Evolutionary conservation across 2,888 invertebrate genomes (phyloP), one percentile per base, ranked within the genome.

Genomic region (Eumacrocentrus americanus): DNA sequence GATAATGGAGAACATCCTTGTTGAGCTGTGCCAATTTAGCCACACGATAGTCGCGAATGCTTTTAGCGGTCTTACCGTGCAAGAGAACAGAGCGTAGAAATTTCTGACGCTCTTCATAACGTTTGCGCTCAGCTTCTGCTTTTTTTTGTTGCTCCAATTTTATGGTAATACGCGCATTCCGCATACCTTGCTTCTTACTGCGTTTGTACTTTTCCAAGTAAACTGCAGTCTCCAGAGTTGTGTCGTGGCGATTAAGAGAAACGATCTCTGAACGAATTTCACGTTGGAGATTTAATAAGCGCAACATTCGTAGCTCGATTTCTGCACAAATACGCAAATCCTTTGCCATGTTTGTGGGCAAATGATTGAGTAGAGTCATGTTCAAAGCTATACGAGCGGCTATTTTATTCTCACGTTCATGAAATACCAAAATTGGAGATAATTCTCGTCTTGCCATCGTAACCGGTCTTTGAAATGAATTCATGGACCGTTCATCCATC

Each of bases 91-190:
- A 95, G 72, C 92, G 92, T 70, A 99, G 84, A 83, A 98, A 98
- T 83, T 84, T 85, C 82, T 97, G 95, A 83, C 99, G 98, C 77
- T 98, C 97, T 82, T 98, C 98, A 7, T 98, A 85, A n/a, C 95
- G 89, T 81, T 97, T 97, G 53, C 97, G 88, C 82, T 99, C 99
- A 3, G 97, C 96, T 81, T 99, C 99, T 56, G 98, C 83, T 82
- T 98, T 98, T 83, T 98, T 98, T 81, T 99, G 98, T 77, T 98
- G 98, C 81, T 99, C 99, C 37, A 99, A 84, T 80, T 97, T 98
- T 82, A 99, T 99, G 0, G 98, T 99, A 42, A 98, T 95, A 61
- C 99, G 87, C 2, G 99, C 98, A 82, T 99, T 99, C 1, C 98
- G 88, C 59, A 99, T 81, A 0, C 98, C 95, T 82, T 98, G 98